Evolutionary conservation across 2,797 vertebrate species (phyloP).

Genomic region (Parambassis ranga): DNA sequence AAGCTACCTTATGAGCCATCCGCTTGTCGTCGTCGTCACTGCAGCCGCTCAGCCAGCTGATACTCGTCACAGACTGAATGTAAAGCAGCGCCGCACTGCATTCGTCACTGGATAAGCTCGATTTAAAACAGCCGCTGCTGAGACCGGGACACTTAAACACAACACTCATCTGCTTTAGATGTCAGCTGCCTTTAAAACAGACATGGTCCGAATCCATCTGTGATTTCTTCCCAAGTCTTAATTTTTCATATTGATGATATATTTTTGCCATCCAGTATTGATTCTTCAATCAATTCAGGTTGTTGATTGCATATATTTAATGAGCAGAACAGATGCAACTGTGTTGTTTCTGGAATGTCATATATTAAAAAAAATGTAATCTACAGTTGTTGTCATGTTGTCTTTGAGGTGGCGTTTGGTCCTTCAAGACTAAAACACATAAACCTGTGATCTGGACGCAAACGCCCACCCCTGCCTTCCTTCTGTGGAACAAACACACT

Average conservation of each 20-base stretch:
- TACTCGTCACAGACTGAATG: conserved; percentile 41
- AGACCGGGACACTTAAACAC: conserved; percentile 7
- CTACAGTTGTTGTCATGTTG: not conserved
- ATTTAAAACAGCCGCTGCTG: conserved; percentile 18
- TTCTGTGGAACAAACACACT: no score
- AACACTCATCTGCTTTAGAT: conserved; percentile 7
- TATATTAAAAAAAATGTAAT: conserved; percentile 54
- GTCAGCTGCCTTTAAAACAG: conserved; percentile 51
- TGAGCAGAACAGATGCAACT: conserved; percentile 28
- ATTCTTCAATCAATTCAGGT: conserved; percentile 44
- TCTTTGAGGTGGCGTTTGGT: not conserved
- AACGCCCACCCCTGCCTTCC: no score
- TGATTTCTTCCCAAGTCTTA: conserved; percentile 16
- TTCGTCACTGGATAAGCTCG: conserved; percentile 51
- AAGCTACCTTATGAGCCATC: conserved; percentile 2
- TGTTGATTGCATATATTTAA: conserved; percentile 41
- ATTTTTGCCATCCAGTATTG: conserved; percentile 65
- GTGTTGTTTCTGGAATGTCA: conserved; percentile 62
- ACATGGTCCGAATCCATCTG: conserved; percentile 22
- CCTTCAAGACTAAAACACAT: not conserved
- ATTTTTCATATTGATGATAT: conserved; percentile 47
- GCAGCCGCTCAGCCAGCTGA: not conserved
- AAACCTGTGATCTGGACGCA: no score
- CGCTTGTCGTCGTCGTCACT: not conserved
- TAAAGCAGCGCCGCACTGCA: conserved; percentile 23